These are phyloP conservation scores for Aphidius colemani DNA, from an alignment of 2,888 invertebrate genomes.

Conservation along the genomic window DNA sequence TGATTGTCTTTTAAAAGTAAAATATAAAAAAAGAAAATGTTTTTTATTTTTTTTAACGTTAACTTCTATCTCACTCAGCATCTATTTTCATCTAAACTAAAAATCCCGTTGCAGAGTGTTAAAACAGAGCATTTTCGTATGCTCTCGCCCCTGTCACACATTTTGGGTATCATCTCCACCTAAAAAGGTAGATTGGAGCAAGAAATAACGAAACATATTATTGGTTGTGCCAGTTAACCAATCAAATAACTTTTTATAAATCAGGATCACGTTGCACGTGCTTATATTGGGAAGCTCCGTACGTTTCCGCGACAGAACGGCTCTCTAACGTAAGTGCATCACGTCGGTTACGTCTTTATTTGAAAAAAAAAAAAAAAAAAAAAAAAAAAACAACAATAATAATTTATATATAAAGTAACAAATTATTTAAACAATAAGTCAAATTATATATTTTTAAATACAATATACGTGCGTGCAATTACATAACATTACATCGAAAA, in stretches of 20 bases:
- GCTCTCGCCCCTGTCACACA: conserved; percentile 57
- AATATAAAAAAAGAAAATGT: too few relatives aligned
- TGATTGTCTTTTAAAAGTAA: too few relatives aligned
- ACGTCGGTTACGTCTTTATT: conserved; percentile 46
- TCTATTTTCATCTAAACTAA: conserved; percentile 55
- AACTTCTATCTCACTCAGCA: conserved; percentile 34
- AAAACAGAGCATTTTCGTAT: conserved; percentile 44
- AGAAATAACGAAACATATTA: conserved; percentile 60
- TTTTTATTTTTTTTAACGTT: too few relatives aligned
- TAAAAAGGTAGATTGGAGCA: conserved; percentile 69
- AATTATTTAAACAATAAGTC: conserved; percentile 1
- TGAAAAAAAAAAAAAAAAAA: conserved; percentile 14
- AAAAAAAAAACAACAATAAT: conserved; percentile 8
- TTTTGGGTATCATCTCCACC: conserved; percentile 63
- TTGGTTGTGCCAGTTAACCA: conserved; percentile 61
- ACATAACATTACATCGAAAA: too few relatives aligned
- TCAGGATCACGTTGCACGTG: conserved; percentile 78
- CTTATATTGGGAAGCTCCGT: conserved; percentile 76
- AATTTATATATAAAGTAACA: background rate
- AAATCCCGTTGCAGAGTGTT: too few relatives aligned
- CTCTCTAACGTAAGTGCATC: conserved; percentile 92
- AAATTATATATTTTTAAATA: background rate
- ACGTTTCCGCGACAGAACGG: conserved; percentile 90
- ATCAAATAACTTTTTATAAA: conserved; percentile 60
- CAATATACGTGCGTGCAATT: too few relatives aligned